Percentiles rank a stretch among this genome's conserved stretches.
Evolutionary conservation across 2,797 vertebrate genomes (phyloP).

Genomic region (Macrochelys suwanniensis): DNA sequence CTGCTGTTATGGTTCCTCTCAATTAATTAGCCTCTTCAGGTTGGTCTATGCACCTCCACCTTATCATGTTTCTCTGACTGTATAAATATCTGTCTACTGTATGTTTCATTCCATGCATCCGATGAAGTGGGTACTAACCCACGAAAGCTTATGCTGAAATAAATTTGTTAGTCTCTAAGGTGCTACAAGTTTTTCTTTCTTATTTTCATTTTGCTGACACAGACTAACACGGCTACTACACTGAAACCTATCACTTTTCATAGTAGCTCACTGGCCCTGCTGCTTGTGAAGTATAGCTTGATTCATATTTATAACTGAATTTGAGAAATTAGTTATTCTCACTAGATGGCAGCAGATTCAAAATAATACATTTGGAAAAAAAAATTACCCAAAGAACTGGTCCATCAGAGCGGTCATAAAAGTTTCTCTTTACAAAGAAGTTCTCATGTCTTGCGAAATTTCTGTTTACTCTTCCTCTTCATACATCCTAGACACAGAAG

Average conservation of each 20-base stretch:
- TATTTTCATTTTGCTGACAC: no score
- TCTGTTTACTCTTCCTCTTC: not conserved
- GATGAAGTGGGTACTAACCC: no score
- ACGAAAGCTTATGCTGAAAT: no score
- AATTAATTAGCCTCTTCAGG: no score
- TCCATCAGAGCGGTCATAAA: not conserved
- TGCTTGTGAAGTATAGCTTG: fast-evolving
- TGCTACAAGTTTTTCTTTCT: no score
- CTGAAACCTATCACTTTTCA: not conserved
- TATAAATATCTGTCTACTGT: no score
- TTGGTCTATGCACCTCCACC: no score
- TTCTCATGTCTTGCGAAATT: not conserved
- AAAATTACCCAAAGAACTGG: fast-evolving
- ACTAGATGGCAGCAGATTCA: constrained; percentile 72
- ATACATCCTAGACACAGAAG: not conserved
- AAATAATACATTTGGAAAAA: not conserved
- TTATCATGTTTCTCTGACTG: no score
- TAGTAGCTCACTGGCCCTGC: not conserved
- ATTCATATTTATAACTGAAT: not conserved
- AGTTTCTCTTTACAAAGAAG: not conserved
- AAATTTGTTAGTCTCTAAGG: no score
- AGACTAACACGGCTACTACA: no score
- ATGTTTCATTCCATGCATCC: no score
- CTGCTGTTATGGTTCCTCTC: no score
- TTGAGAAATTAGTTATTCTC: not conserved